These are phyloP conservation scores for Chionoecetes opilio DNA, from an alignment of 1,140 invertebrate genomes.

Conservation along the genomic window DNA sequence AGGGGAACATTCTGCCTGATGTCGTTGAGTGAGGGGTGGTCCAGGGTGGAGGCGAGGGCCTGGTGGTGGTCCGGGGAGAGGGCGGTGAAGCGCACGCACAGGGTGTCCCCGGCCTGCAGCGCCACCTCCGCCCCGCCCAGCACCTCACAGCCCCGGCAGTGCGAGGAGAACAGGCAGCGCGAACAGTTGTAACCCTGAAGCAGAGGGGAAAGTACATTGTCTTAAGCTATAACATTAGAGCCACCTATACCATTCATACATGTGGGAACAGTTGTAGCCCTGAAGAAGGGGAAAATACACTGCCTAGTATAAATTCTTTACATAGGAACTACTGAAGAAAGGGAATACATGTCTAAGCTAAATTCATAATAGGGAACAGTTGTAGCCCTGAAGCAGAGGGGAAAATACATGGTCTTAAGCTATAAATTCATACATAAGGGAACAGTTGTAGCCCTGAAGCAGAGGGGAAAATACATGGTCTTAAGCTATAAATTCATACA, in stretches of 20 bases:
- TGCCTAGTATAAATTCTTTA: background rate
- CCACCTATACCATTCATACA: too few species aligned
- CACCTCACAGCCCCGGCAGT: slow-evolving; percentile 88
- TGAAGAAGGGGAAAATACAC: slow-evolving; percentile 7
- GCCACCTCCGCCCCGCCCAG: slow-evolving; percentile 84
- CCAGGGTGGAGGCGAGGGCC: slow-evolving; percentile 37
- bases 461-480: background rate
- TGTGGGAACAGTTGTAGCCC: slow-evolving; percentile 86
- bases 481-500: too few species aligned
- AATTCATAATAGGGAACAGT: too few species aligned
- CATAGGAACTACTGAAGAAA: background rate
- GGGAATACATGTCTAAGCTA: too few species aligned
- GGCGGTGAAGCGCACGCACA: slow-evolving; percentile 85
- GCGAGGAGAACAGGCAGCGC: slow-evolving; percentile 86
- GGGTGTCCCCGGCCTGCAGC: slow-evolving; percentile 86
- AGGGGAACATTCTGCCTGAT: slow-evolving; percentile 83
- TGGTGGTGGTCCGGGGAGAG: slow-evolving; percentile 80
- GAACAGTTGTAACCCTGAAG: slow-evolving; percentile 85
- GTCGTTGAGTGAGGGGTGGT: slow-evolving; percentile 70
- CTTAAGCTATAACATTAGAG: too few species aligned
- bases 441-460: too few species aligned
- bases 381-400: slow-evolving; percentile 81
- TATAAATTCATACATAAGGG: too few species aligned
- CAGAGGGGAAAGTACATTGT: background rate
- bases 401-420: too few species aligned